Base-by-base conservation (phyloP, 2,113 vertebrate species). In the Microtus oregoni region DNA sequence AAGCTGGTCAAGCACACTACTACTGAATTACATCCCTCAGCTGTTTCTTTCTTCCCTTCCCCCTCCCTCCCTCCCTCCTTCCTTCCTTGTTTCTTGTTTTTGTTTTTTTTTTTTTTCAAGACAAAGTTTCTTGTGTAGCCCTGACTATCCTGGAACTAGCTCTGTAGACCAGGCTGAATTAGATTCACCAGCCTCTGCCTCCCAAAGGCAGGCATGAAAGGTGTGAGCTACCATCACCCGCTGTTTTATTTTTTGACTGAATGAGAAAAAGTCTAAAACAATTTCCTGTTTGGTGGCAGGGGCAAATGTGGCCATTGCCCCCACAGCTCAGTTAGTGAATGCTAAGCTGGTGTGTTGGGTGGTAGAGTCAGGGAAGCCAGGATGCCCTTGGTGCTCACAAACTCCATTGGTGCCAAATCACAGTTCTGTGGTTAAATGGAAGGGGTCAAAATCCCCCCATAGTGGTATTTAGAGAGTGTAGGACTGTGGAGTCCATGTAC, bases 311-410 rank as follows among this genome's bases (percentile, higher is more conserved):
- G 19, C 26, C 8, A 7, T 9, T 35, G 13, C 3, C 65, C 55
- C 68, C 73, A 8, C 3, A 15, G 75, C 44, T 72, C 7, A 2
- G 50, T 73, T 24, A 47, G 58, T 2, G 17, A 70, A n/a, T 4
- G n/a, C 3, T 24, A 47, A 89, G 55, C 32, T 52, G 3, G 38
- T 1, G 12, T 3, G 2, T 44, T 12, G 20, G n/a, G 4, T 9
- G 8, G 1, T 2, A 2, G 13, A 28, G 14, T 41, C 15, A 4
- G 1, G 30, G 72, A n/a, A n/a, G 15, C 68, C 20, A 5, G 85
- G n/a, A 4, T 14, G 2, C 22, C 15, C 61, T 13, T 3, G 68
- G 14, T n/a, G 24, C 1, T 4, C 50, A 17, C 35, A 55, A 58
- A 24, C 38, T 17, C 28, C 6, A 7, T 35, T 35, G n/a, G 32